phyloP scores from a whole-genome alignment of 2,113 vertebrate genomes.

The Copsychus sechellarum region DNA sequence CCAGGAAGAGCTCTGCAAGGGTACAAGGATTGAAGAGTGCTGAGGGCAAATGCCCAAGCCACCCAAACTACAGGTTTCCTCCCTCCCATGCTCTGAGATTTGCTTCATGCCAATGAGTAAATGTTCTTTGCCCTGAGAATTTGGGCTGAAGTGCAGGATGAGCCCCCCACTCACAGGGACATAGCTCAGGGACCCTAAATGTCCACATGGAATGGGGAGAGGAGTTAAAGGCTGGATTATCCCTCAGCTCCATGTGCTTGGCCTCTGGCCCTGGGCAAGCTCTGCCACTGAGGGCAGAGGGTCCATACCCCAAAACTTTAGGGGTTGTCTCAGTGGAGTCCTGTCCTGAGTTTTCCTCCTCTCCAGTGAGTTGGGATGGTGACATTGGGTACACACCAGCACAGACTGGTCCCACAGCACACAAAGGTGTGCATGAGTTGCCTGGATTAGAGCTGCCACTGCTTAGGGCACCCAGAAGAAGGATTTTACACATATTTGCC shows the following conservation, averaged over 20 bases:
- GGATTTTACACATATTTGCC: not conserved
- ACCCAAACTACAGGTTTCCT: not conserved
- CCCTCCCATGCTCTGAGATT: not conserved
- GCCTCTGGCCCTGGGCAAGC: not conserved
- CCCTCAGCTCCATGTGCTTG: not conserved
- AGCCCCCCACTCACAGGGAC: accelerated
- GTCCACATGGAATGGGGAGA: not conserved
- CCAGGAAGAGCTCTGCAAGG: not conserved
- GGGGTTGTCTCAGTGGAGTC: too few species aligned
- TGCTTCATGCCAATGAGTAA: not conserved
- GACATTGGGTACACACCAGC: not conserved
- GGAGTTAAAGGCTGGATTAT: not conserved
- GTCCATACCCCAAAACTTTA: not conserved
- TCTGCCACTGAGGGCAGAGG: not conserved
- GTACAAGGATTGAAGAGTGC: not conserved
- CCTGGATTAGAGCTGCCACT: not conserved
- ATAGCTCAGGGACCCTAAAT: not conserved
- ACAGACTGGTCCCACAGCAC: not conserved
- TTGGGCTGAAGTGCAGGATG: not conserved
- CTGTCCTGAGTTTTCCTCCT: not conserved
- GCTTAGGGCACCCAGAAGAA: not conserved
- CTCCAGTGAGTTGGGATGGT: too few species aligned
- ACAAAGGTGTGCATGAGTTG: not conserved
- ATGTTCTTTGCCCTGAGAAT: not conserved
- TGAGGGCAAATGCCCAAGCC: not conserved